Percentiles rank a stretch among this genome's conserved stretches.
Conservation (phyloP, 2,888 invertebrate species). For the Sarcophaga caerulescens region DNA sequence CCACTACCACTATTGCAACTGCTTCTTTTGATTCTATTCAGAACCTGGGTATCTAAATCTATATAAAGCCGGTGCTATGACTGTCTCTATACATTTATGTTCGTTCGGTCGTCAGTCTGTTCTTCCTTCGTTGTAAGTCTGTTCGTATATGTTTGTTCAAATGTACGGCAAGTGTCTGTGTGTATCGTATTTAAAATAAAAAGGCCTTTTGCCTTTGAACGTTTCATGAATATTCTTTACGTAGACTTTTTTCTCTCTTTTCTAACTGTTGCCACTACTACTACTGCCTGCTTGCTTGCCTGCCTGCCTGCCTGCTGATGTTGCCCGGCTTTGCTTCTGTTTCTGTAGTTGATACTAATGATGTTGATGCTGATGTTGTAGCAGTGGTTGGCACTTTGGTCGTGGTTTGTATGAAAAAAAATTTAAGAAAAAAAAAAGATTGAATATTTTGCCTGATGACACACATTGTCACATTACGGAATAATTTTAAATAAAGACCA, state of each 20-base stretch:
- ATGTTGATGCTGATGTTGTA: conserved; percentile 27
- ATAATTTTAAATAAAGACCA: not conserved
- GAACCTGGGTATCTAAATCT: conserved; percentile 27
- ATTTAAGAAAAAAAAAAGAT: not conserved
- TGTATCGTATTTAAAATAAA: conserved; percentile 30
- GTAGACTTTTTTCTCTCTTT: conserved; percentile 22
- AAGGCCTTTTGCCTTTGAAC: conserved; percentile 51
- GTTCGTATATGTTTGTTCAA: conserved; percentile 3
- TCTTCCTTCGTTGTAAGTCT: not conserved
- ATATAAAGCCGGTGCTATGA: conserved; percentile 16
- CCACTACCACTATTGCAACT: not conserved
- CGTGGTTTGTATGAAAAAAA: conserved; percentile 35
- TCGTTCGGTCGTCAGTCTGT: not conserved
- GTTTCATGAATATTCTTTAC: conserved; percentile 31
- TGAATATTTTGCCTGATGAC: conserved; percentile 20
- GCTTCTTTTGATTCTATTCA: conserved; percentile 45
- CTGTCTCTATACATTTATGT: conserved; percentile 20
- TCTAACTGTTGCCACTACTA: conserved; percentile 26
- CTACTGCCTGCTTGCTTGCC: no score
- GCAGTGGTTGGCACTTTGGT: conserved; percentile 41
- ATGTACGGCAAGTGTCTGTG: conserved; percentile 31
- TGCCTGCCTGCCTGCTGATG: not conserved
- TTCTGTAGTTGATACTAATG: conserved; percentile 43
- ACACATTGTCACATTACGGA: conserved; percentile 34
- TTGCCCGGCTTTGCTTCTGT: conserved; percentile 22